Percentiles rank a stretch among this genome's conserved stretches.
These are phyloP conservation scores for Trogon melanurus DNA, from an alignment of 2,113 vertebrate species.

Conservation along the genomic window DNA sequence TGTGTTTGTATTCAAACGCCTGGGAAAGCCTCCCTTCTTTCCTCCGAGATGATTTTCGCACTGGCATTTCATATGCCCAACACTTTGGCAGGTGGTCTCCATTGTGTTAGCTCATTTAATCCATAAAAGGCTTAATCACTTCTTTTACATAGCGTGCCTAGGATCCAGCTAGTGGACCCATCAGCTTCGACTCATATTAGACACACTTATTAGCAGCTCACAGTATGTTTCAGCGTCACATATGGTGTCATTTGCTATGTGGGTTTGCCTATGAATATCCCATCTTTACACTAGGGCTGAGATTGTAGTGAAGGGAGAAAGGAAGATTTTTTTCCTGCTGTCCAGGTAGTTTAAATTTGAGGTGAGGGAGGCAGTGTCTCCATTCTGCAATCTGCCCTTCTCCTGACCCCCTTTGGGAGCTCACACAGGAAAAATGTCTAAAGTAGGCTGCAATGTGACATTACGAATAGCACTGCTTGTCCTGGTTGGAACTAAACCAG, in stretches of 20 bases:
- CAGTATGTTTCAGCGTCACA: neutral
- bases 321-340: neutral
- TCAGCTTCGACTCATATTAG: slow-evolving; percentile 11
- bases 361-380: neutral
- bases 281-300: neutral
- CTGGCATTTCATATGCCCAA: neutral
- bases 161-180: neutral
- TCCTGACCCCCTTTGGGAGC: neutral
- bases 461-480: neutral
- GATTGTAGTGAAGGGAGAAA: neutral
- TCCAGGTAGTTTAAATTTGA: neutral
- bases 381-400: neutral
- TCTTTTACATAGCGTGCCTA: neutral
- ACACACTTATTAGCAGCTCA: slow-evolving; percentile 12
- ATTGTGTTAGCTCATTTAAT: neutral
- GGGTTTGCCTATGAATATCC: neutral
- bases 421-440: neutral
- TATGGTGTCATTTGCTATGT: neutral
- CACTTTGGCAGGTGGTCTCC: slow-evolving; percentile 6
- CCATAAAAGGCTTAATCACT: slow-evolving; percentile 20
- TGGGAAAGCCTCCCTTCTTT: slow-evolving; percentile 23
- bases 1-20: neutral
- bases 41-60: neutral
- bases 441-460: neutral
- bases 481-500: too few relatives aligned